These are phyloP conservation scores for Aphelenchoides besseyi DNA, from an alignment of 1,140 invertebrate species.

Conservation along the genomic window DNA sequence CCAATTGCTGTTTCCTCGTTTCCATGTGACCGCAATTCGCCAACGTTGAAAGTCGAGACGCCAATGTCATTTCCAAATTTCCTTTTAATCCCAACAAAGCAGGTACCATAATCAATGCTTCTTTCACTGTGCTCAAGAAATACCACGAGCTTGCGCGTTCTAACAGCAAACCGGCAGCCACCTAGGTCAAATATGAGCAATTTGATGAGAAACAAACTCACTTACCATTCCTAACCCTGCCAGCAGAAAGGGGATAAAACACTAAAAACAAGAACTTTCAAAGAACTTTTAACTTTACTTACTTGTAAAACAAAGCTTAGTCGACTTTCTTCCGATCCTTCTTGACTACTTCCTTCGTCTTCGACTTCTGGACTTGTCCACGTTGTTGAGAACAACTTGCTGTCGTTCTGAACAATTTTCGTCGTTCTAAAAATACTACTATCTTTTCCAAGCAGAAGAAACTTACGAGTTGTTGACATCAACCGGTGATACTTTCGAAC, in stretches of 20 bases:
- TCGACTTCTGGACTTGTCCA: background rate
- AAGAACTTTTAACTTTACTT: background rate
- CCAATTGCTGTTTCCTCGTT: conserved; percentile 22
- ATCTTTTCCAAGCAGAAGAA: no score
- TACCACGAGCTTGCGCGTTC: conserved; percentile 71
- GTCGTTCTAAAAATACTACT: background rate
- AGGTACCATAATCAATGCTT: conserved; percentile 40
- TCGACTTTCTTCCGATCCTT: background rate
- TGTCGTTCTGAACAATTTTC: background rate
- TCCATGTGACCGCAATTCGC: conserved; percentile 41
- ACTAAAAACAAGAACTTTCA: conserved; percentile 69
- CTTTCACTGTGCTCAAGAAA: conserved; percentile 32
- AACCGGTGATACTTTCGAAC: no score
- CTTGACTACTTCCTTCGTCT: background rate
- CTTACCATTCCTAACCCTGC: conserved; percentile 83
- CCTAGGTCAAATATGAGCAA: no score
- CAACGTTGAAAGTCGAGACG: conserved; percentile 36
- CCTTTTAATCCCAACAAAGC: conserved; percentile 42
- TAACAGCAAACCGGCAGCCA: conserved; percentile 77
- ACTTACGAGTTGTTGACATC: no score
- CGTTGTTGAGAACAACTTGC: background rate
- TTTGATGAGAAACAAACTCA: no score
- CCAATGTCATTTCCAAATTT: conserved; percentile 43
- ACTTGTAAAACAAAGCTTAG: conserved; percentile 7
- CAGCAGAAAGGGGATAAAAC: conserved; percentile 79